Conservation (phyloP, 2,888 invertebrate genomes). For the Hypsopygia costalis region DNA sequence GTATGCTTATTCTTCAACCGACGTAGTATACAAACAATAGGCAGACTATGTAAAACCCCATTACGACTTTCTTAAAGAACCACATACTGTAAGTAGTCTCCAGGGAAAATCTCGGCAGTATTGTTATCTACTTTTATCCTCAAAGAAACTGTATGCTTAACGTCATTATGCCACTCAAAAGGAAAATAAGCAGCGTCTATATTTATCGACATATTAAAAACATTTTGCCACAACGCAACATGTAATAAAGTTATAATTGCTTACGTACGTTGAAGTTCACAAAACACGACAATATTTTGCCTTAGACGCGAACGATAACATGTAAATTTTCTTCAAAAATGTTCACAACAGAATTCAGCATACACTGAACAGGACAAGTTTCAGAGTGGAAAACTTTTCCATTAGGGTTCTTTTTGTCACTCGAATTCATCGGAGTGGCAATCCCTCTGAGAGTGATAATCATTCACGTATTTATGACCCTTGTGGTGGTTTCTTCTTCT, state of each 20-base stretch:
- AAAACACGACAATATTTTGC: constrained; percentile 19
- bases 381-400: constrained; percentile 6
- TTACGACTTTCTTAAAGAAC: too few relatives aligned
- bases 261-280: constrained; percentile 27
- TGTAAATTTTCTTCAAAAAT: constrained; percentile 15
- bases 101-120: too few relatives aligned
- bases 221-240: constrained; percentile 2
- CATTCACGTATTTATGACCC: neutral
- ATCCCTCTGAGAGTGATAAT: too few relatives aligned
- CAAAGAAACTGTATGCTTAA: too few relatives aligned
- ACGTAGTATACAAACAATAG: too few relatives aligned
- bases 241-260: constrained; percentile 35
- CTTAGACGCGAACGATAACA: constrained; percentile 15
- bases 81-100: too few relatives aligned
- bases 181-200: too few relatives aligned
- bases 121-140: too few relatives aligned
- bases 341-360: constrained; percentile 12
- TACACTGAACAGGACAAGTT: constrained; percentile 5
- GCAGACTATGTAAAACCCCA: too few relatives aligned
- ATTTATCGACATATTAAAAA: too few relatives aligned
- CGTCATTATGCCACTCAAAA: too few relatives aligned
- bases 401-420: constrained; percentile 13
- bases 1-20: too few relatives aligned
- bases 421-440: constrained; percentile 24
- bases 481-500: constrained; percentile 33